Conservation (phyloP, 2,888 invertebrate species). For the Temnothorax unifasciatus region DNA sequence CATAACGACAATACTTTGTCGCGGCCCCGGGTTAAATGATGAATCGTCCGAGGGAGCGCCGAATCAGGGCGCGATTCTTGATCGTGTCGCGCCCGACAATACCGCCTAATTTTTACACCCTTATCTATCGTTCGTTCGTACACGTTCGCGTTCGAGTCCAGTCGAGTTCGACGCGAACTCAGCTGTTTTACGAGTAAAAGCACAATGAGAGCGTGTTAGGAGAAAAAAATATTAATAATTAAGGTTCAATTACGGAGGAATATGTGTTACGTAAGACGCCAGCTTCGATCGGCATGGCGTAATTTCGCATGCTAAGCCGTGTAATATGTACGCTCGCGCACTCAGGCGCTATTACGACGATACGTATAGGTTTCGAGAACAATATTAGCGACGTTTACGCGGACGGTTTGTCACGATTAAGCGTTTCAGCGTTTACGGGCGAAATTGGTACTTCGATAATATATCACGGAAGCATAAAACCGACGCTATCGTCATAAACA, state of each 20-base stretch:
- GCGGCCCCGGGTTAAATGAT: conserved; percentile 6
- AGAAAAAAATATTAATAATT: conserved; percentile 7
- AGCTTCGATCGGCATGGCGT: conserved; percentile 9
- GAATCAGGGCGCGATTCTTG: conserved; percentile 26
- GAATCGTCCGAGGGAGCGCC: background rate
- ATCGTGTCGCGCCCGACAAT: conserved; percentile 6
- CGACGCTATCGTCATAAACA: conserved; percentile 69
- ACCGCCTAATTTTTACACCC: conserved; percentile 1
- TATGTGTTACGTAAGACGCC: background rate
- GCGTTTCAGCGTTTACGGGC: conserved; percentile 39
- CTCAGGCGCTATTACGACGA: conserved; percentile 16
- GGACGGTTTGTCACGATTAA: conserved; percentile 52
- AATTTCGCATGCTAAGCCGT: conserved; percentile 27
- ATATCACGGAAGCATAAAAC: conserved; percentile 63
- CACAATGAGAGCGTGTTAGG: background rate
- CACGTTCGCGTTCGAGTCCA: background rate
- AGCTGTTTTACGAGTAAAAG: background rate
- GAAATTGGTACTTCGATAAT: conserved; percentile 65
- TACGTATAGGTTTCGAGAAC: conserved; percentile 33
- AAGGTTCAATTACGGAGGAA: background rate
- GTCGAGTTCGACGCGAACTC: background rate
- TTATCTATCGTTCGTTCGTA: background rate
- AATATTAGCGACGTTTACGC: conserved; percentile 50
- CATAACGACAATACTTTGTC: conserved; percentile 54
- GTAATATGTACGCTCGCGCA: conserved; percentile 21